Evolutionary conservation across 2,888 invertebrate species (phyloP), one percentile per base, ranked within the genome.

Genomic region (Apamea epomidion): DNA sequence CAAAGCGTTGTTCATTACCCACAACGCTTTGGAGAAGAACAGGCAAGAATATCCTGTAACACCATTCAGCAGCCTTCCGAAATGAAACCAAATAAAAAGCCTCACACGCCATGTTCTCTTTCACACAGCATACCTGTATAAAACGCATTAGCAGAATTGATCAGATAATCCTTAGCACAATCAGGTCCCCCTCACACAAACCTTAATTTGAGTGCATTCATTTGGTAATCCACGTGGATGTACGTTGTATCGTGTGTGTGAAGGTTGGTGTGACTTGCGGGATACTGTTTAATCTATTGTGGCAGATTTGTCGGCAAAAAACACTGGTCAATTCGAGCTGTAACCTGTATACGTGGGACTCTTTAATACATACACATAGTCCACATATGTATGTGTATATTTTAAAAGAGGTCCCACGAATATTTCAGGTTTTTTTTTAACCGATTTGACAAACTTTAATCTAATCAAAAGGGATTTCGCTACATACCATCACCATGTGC

Each of bases 121-220:
- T 51, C n/a, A 54, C 21, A 42, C 60, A 32, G 72, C n/a, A 16
- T 21, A 60, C 67, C 73, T 76, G 37, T 68, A 69, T 79, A 51
- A 68, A 85, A 83, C 81, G 62, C 88, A 88, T 88, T 89, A 88
- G 80, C 68, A 21, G 69, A 81, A 85, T 88, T 85, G 88, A 85
- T 88, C 85, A 78, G 87, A 88, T 89, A 86, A 81, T 14, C 58
- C 45, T 37, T 32, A 62, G n/a, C 32, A 80, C 87, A 83, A 81
- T 85, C 85, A 72, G 76, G 6, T 21, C 21, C n/a, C 18, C 1
- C 42, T 29, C 62, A 25, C 21, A 25, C 64, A 75, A 67, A n/a
- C 80, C 78, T 74, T 90, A 87, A 90, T 89, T 89, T 87, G 89
- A 89, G 89, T 89, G 89, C 87, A 87, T 78, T 72, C 85, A 72